Base-by-base conservation (phyloP, 2,797 vertebrate species). In the Thripadectes ignobilis region DNA sequence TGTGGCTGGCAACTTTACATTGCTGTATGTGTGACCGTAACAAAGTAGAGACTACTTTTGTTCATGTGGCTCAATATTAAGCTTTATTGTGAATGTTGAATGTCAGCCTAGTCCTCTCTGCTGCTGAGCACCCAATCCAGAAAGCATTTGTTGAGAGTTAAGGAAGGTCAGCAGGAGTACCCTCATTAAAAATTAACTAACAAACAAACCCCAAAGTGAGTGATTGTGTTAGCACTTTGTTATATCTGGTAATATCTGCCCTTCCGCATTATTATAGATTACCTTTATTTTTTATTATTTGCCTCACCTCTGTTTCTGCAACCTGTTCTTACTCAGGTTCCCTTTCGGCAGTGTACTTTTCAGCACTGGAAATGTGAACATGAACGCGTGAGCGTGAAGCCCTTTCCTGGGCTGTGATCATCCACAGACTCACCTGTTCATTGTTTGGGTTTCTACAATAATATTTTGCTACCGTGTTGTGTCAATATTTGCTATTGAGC, bases 401-500 rank as follows among this genome's bases (percentile, higher is more conserved):
- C 14, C 38, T 91, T 79, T 67, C 29, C 52, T 48, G 68, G 45
- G 34, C 80, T 86, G 23, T 69, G 55, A 46, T 92, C 67, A 49
- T 73, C 63, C 19, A 20, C 13, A 62, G 52, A 49, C 39, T 94
- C 66, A 75, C 88, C 79, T 45, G 0, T 62, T 88, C 39, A 30
- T 59, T 88, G 74, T 76, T 66, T 78, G 65, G 45, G 74, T 24
- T 94, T 66, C 83, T 74, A 71, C 69, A 95, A 55, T 23, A 66
- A 57, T 39, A n/a, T 94, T 93, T 81, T 86, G 39, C 81, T 82
- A 78, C 51, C 92, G 68, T 81, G 95, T 79, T 79, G 45, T 90
- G 62, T 90, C 69, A 90, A 43, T 74, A 86, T 93, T 95, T 95
- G 81, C 71, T 73, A 48, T 54, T 38, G 49, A 4, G 2, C 77